These are phyloP conservation scores for Hyperopisus bebe DNA, from an alignment of 2,113 vertebrate genomes.

Conservation along the genomic window DNA sequence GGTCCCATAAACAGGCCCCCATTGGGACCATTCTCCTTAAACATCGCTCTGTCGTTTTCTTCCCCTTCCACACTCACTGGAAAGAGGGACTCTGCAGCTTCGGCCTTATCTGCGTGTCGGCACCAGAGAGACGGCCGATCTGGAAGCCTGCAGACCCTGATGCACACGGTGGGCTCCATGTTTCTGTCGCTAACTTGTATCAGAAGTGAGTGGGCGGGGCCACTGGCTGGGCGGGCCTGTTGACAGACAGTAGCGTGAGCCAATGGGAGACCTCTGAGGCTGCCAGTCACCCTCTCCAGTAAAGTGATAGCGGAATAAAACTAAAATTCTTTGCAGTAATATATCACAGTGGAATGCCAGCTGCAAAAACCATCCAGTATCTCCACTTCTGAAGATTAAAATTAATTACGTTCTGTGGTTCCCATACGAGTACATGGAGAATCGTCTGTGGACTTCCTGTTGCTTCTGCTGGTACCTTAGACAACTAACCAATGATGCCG, in stretches of 20 bases:
- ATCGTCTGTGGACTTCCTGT: background rate
- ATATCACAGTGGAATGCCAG: conserved; percentile 19
- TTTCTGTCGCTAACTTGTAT: conserved; percentile 58
- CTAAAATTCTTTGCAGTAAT: conserved; percentile 43
- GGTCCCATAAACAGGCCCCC: conserved; percentile 33
- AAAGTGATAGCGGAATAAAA: background rate
- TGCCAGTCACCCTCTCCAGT: background rate
- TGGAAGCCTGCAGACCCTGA: conserved; percentile 29
- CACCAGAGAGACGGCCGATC: conserved; percentile 35
- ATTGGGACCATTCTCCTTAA: conserved; percentile 26
- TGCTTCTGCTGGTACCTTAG: background rate
- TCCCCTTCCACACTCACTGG: conserved; percentile 27
- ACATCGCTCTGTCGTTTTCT: conserved; percentile 37
- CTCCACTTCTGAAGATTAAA: background rate
- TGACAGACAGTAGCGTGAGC: conserved; percentile 52
- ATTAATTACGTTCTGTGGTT: background rate
- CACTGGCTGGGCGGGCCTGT: conserved; percentile 36
- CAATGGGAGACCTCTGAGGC: conserved; percentile 40
- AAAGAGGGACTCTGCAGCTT: conserved; percentile 23
- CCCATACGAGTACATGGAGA: background rate
- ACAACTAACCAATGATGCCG: background rate
- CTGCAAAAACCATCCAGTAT: background rate
- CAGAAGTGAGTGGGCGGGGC: conserved; percentile 49
- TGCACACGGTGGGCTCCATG: conserved; percentile 38
- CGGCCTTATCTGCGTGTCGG: conserved; percentile 30